Evolutionary conservation across 2,888 invertebrate species (phyloP), one percentile per base, ranked within the genome.

Genomic region (Lymantria monacha): DNA sequence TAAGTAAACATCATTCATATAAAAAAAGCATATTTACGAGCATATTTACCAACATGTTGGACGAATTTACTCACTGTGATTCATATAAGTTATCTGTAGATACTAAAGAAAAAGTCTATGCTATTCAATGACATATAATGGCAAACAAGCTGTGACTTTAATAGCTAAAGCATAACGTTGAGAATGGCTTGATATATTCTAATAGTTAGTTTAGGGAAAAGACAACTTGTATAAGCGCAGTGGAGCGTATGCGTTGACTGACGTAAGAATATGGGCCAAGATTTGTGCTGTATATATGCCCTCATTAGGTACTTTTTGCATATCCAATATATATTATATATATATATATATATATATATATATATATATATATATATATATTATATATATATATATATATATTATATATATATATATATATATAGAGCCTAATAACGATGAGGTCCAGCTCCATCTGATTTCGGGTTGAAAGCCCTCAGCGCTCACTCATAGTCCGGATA

Each of bases 211-310:
- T 12, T 48, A 13, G 14, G 41, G 30, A 46, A 42, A 53, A 53
- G 53, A 47, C 42, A 51, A 38, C 38, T 44, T 36, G 42, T 42
- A 46, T 51, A 49, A 51, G 31, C 44, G 63, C 55, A 55, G 49
- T 50, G 52, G 45, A 56, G 57, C 63, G 60, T 51, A 44, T 51
- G 41, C 30, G 30, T 57, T 60, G 66, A 63, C 56, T 54, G 67
- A 60, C 67, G 46, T 31, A 42, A 44, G 55, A 55, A 57, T 57
- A 47, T 37, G 48, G 43, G 41, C 3, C 33, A 10, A 10, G 22
- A 22, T 22, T 3, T 22, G 5, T 22, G 22, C 22, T 3, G 22
- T 5, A 22, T 22, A 22, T 22, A 22, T 22, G 22, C 22, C 5
- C 5, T 22, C 22, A 22, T 22, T 22, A n/a, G n/a, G 22, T 22